phyloP scores from a whole-genome alignment of 2,797 vertebrate genomes.

The Australoheros facetus region DNA sequence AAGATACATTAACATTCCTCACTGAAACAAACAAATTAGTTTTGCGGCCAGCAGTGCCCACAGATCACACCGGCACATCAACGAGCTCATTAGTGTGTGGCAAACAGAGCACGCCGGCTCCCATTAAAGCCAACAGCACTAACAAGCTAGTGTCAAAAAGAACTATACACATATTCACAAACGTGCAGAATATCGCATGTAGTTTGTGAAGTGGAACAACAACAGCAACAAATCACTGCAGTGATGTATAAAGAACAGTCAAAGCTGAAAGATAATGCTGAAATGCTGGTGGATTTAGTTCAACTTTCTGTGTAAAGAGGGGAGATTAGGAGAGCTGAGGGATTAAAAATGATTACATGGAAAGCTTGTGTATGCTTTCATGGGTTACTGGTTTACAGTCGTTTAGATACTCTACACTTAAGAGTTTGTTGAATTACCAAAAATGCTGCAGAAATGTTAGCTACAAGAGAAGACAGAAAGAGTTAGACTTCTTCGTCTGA shows the following conservation, averaged over 20 bases:
- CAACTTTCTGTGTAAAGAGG: constrained; percentile 17
- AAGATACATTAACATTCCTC: not conserved
- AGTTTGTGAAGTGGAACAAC: not conserved
- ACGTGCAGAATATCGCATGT: not conserved
- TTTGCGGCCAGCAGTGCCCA: not conserved
- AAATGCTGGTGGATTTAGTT: constrained; percentile 7
- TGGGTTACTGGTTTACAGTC: constrained; percentile 40
- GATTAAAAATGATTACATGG: constrained; percentile 50
- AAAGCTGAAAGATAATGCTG: not conserved
- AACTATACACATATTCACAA: not conserved
- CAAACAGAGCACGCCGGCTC: not conserved
- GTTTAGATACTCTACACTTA: constrained; percentile 12
- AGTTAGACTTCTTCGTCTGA: not conserved
- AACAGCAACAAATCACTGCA: not conserved
- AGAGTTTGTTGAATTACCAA: constrained; percentile 24
- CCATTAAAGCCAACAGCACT: constrained; percentile 22
- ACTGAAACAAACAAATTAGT: constrained; percentile 14
- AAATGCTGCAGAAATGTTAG: constrained; percentile 44
- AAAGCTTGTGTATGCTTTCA: constrained; percentile 34
- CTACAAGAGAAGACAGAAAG: not conserved
- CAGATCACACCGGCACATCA: constrained; percentile 39
- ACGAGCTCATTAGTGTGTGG: constrained; percentile 30
- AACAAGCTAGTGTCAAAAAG: constrained; percentile 17
- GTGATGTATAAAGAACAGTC: not conserved
- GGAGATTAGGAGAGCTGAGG: constrained; percentile 22